Percentiles rank a stretch among this genome's conserved stretches.
phyloP scores from a whole-genome alignment of 2,797 vertebrate genomes.

The Sylvilagus floridanus region DNA sequence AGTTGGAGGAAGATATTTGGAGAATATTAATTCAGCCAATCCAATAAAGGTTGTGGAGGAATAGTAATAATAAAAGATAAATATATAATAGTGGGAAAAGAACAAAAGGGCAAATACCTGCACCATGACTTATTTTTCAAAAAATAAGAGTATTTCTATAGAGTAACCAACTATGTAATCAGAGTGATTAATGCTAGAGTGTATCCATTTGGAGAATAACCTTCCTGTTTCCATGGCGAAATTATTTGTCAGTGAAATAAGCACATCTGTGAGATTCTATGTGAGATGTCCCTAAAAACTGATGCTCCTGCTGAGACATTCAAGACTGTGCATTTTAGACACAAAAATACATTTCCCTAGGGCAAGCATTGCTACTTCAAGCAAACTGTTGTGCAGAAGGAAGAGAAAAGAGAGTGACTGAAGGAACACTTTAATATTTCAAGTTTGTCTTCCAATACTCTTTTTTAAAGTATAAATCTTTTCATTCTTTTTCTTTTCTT shows the following conservation, averaged over 20 bases:
- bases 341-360: neutral
- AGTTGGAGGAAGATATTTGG: neutral
- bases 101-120: neutral
- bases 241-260: neutral
- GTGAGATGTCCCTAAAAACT: neutral
- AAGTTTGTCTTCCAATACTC: neutral
- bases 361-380: neutral
- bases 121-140: neutral
- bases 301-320: neutral
- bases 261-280: neutral
- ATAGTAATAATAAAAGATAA: constrained; percentile 12
- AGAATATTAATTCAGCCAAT: neutral
- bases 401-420: neutral
- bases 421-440: neutral
- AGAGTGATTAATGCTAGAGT: neutral
- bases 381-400: neutral
- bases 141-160: neutral
- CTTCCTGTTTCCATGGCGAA: neutral
- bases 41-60: neutral
- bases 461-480: neutral
- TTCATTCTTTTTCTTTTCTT: too few relatives aligned
- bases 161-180: neutral
- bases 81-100: neutral
- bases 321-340: neutral
- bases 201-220: neutral